Conservation (phyloP, 2,113 vertebrate species). For the Mormyrus iriodes region DNA sequence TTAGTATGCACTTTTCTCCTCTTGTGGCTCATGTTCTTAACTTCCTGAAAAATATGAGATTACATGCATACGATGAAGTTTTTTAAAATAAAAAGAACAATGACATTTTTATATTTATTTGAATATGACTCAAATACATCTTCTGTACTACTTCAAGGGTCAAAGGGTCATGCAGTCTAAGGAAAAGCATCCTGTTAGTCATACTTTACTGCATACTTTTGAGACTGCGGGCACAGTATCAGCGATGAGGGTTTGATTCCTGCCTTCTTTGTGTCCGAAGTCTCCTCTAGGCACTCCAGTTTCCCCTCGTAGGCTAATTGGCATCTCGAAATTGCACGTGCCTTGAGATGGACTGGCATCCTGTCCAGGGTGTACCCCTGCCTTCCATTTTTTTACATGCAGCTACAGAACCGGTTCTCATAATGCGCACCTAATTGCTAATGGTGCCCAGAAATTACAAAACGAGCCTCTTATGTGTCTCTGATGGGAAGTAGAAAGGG, state of each 20-base stretch:
- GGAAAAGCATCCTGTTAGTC: background rate
- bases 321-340: background rate
- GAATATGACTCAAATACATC: background rate
- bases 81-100: background rate
- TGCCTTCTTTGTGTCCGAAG: background rate
- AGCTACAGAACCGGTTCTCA: background rate
- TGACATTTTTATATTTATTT: background rate
- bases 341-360: background rate
- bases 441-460: background rate
- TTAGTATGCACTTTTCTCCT: background rate
- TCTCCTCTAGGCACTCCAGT: background rate
- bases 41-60: background rate
- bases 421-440: background rate
- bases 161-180: background rate
- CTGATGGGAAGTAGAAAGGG: background rate
- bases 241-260: background rate
- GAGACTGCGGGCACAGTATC: background rate
- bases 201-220: background rate
- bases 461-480: background rate
- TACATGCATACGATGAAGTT: background rate
- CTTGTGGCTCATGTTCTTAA: background rate
- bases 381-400: background rate
- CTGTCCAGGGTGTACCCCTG: background rate
- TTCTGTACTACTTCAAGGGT: background rate
- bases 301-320: background rate